phyloP scores from a whole-genome alignment of 2,888 invertebrate genomes.

The Drosophila prostipennis region DNA sequence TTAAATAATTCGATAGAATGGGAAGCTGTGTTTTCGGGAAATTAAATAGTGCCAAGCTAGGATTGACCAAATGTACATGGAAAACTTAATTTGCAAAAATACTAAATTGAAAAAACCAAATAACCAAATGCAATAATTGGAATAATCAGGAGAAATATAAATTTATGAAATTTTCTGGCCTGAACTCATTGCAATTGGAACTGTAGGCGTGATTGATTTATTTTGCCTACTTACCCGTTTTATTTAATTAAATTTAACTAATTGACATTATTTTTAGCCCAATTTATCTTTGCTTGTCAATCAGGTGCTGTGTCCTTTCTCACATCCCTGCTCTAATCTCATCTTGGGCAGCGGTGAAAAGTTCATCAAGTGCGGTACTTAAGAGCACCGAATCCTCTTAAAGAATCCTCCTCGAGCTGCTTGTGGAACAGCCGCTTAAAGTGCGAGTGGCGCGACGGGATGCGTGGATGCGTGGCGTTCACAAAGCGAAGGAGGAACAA shows the following conservation, averaged over 20 bases:
- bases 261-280: background rate
- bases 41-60: background rate
- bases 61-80: too few relatives aligned
- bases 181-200: too few relatives aligned
- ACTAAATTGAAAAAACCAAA: too few relatives aligned
- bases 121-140: too few relatives aligned
- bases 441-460: slow-evolving; percentile 12
- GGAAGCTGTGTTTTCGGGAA: background rate
- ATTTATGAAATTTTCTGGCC: too few relatives aligned
- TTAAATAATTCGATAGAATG: background rate
- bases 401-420: slow-evolving; percentile 22
- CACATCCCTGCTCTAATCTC: slow-evolving; percentile 3
- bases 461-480: slow-evolving; percentile 18
- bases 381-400: slow-evolving; percentile 28
- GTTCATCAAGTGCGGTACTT: slow-evolving; percentile 30
- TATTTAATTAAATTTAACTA: background rate
- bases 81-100: too few relatives aligned
- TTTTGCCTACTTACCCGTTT: too few relatives aligned
- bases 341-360: slow-evolving; percentile 4
- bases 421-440: slow-evolving; percentile 35
- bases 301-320: background rate
- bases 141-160: too few relatives aligned
- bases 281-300: background rate
- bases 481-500: slow-evolving; percentile 13
- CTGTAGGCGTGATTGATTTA: too few relatives aligned